These are phyloP conservation scores for Meloidogyne floridensis DNA, from an alignment of 1,140 invertebrate species.

Conservation along the genomic window DNA sequence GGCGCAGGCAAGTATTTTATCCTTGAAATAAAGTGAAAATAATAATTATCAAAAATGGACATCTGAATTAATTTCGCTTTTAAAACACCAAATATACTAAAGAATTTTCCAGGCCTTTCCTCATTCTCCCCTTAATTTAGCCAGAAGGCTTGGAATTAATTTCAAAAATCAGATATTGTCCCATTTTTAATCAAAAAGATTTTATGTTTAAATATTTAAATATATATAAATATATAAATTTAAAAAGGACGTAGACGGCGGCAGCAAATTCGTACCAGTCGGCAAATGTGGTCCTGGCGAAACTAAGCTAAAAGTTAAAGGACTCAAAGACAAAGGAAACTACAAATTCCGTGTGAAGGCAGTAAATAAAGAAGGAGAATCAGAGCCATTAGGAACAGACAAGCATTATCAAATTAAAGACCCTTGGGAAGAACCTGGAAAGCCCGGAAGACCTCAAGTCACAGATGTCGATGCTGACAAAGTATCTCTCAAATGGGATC, in stretches of 20 bases:
- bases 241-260: constrained; percentile 58
- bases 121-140: no score
- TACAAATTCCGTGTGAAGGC: constrained; percentile 58
- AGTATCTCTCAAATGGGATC: constrained; percentile 92
- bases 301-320: constrained; percentile 57
- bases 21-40: no score
- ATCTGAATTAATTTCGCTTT: no score
- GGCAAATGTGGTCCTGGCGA: constrained; percentile 50
- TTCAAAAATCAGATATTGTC: no score
- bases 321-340: constrained; percentile 65
- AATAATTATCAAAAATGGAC: no score
- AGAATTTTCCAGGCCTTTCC: no score
- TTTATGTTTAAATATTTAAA: constrained; percentile 6
- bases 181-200: background rate
- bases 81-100: no score
- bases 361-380: constrained; percentile 93
- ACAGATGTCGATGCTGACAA: constrained; percentile 88
- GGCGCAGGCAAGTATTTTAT: constrained; percentile 43
- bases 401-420: constrained; percentile 87
- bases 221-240: background rate
- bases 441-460: constrained; percentile 88
- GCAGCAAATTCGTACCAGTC: constrained; percentile 64
- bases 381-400: constrained; percentile 87
- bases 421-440: constrained; percentile 75
- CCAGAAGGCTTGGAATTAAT: no score